Percentiles rank a stretch among this genome's conserved stretches.
Evolutionary conservation across 2,113 vertebrate species (phyloP).

Genomic region (Cebus imitator): DNA sequence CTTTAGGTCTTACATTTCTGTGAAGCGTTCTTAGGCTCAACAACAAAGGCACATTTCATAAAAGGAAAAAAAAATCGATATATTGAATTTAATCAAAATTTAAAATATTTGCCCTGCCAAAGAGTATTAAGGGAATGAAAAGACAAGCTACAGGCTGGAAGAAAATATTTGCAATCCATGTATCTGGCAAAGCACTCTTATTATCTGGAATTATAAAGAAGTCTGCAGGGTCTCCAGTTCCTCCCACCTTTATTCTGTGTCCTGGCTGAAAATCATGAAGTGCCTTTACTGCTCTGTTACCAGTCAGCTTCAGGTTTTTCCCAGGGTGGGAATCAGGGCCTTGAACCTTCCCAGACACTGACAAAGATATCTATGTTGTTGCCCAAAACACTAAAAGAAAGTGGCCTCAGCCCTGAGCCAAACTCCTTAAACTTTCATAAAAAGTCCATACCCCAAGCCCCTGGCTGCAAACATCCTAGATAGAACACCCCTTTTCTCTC

Average conservation of each 20-base stretch:
- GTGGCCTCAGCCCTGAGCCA: background rate
- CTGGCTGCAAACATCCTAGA: background rate
- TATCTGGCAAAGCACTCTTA: background rate
- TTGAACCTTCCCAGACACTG: background rate
- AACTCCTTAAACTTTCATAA: background rate
- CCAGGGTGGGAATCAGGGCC: background rate
- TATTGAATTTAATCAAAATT: background rate
- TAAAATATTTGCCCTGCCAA: background rate
- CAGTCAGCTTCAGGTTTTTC: background rate
- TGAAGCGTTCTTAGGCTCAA: background rate
- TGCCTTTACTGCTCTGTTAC: background rate
- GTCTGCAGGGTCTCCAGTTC: background rate
- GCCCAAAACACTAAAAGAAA: background rate
- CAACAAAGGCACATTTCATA: background rate
- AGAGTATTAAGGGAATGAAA: background rate
- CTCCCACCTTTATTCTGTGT: background rate
- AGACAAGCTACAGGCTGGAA: background rate
- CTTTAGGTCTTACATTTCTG: background rate
- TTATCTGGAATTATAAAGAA: background rate
- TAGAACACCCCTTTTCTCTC: background rate
- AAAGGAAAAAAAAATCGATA: background rate
- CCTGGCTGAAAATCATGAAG: background rate
- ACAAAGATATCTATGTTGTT: background rate
- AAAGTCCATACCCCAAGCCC: background rate
- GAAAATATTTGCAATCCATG: background rate